Evolutionary conservation across 2,888 invertebrate genomes (phyloP), one percentile per base, ranked within the genome.

Genomic region (Cyrtodaria siliqua): DNA sequence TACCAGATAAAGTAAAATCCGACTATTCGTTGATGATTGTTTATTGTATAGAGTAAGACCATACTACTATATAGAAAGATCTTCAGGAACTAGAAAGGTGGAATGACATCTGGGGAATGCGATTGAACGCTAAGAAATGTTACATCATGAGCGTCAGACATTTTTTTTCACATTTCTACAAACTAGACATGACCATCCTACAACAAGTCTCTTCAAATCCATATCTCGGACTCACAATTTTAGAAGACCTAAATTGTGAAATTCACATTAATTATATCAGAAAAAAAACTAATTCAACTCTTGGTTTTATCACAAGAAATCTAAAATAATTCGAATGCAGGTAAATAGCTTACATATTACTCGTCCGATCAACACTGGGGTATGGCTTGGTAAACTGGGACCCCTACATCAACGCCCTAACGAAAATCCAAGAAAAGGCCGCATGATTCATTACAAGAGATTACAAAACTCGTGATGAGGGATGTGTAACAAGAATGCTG

Each of bases 361-460:
- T 50, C 12, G 52, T 62, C 8, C 12, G 62, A 9, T 62, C 79
- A 8, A 72, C 64, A 16, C 3, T 84, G 2, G 84, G 82, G 57
- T 75, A 75, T 52, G 68, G 79, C 2, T 18, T 47, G 9, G 44
- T 63, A 1, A 29, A 77, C 9, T 81, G 79, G 76, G 70, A 79
- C 55, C 72, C 72, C 1, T 69, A 71, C 47, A 81, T 71, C 16
- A n/a, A 67, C 23, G 67, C 63, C 42, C n/a, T 78, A 18, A 69
- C 77, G 60, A 62, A 38, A 0, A 52, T 74, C 12, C 69, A 79
- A 47, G 49, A 53, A 12, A 40, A 52, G 27, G 72, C 67, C 2
- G 66, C 64, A 12, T 14, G 74, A 16, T 68, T 68, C 62, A 68
- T 74, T 26, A 63, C 63, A 12, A 52, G 33, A 6, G 64, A 68